Evolutionary conservation across 2,888 invertebrate species (phyloP).

Genomic region (Bimastos eiseni): DNA sequence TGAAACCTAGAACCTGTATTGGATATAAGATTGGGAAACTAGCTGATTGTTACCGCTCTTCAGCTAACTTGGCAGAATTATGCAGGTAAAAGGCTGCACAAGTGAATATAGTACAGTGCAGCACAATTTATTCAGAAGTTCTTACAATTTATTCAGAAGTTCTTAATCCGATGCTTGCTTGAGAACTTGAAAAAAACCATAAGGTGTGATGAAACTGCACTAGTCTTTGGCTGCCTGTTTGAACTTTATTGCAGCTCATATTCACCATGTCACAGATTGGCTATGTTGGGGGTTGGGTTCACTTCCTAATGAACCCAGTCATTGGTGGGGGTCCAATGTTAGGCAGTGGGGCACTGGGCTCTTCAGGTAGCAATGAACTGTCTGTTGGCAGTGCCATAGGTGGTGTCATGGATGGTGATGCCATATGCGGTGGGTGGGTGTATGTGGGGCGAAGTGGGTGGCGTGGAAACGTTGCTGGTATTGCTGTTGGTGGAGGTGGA

Average conservation of each 20-base stretch:
- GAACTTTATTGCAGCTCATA: neutral
- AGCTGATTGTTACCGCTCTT: neutral
- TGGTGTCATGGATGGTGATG: neutral
- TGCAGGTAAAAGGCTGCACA: neutral
- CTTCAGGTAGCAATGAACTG: neutral
- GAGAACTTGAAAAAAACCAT: neutral
- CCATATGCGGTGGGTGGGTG: neutral
- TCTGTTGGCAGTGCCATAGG: neutral
- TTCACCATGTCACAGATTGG: neutral
- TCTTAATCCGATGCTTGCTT: neutral
- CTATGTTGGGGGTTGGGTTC: constrained; percentile 3
- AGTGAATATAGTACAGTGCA: neutral
- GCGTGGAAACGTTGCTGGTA: constrained; percentile 7
- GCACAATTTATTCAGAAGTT: neutral
- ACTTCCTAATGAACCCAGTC: neutral
- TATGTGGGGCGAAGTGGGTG: constrained; percentile 2
- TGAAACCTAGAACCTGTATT: neutral
- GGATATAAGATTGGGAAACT: neutral
- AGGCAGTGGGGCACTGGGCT: neutral
- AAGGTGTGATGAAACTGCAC: neutral
- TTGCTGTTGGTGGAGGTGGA: neutral
- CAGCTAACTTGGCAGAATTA: too few relatives aligned
- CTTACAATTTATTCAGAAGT: neutral
- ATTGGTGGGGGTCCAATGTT: constrained; percentile 14
- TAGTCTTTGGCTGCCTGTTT: neutral